Evolutionary conservation across 2,888 invertebrate genomes (phyloP), one percentile per base, ranked within the genome.

Genomic region (Mesodorylaimus sp.): DNA sequence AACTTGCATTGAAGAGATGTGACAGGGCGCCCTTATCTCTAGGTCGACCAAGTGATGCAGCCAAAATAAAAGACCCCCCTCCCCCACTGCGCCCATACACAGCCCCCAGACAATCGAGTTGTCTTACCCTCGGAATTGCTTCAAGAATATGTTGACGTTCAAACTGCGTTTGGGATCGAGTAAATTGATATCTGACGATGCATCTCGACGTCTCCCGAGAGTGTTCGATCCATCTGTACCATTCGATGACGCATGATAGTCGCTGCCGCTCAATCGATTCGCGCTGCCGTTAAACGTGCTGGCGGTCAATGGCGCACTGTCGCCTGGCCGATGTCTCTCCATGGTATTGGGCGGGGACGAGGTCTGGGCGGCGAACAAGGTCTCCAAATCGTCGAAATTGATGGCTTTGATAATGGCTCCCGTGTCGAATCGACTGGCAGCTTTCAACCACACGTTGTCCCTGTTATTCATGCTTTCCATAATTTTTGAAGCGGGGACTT

Each of bases 111-210:
- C n/a, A n/a, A n/a, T n/a, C n/a, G n/a, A n/a, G n/a, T n/a, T n/a
- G n/a, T n/a, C 56, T 67, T 72, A 84, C 81, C 81, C 83, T 71
- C 86, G 76, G 68, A 91, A 93, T 69, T 93, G 93, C 69, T 89
- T 89, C 56, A 95, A 75, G 70, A 93, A 95, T 61, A 95, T 93
- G 68, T 91, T 93, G n/a, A 93, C 84, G 64, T 91, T 91, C 54
- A 95, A 74, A 66, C 89, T 91, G 61, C 88, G 73, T 70, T 93
- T 91, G 44, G 84, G 86, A 64, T 93, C 91, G 53, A 95, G 71
- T 38, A 93, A 42, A 32, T 51, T 50, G 25, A 56, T 50, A n/a
- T 53, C 47, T n/a, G 36, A 29, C 2, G 38, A 27, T 25, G 57
- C 39, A 23, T 5, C 7, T 3, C 23, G 38, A 5, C 47, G n/a